phyloP scores from a whole-genome alignment of 2,888 invertebrate species.

The Caenorhabditis panamensis region DNA sequence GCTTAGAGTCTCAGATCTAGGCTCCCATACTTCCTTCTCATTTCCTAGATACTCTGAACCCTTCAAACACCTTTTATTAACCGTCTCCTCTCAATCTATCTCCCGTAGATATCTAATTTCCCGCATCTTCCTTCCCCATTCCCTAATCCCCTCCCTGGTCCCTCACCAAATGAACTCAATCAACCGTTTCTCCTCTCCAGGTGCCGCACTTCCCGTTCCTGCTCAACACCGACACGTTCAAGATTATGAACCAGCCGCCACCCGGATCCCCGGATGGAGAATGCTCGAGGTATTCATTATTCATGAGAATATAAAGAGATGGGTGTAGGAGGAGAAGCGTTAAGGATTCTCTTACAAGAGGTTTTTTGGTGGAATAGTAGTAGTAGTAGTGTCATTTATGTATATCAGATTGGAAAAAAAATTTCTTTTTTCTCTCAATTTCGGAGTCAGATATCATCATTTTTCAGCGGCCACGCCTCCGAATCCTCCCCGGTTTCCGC shows the following conservation, averaged over 20 bases:
- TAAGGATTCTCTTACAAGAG: too few relatives aligned
- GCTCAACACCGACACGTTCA: conserved; percentile 40
- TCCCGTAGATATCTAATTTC: conserved; percentile 18
- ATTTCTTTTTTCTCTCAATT: not conserved
- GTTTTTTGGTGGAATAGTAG: too few relatives aligned
- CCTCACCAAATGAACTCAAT: conserved; percentile 58
- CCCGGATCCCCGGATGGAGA: conserved; percentile 52
- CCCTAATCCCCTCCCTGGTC: not conserved
- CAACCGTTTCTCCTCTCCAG: conserved; percentile 77
- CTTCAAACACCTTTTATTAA: not conserved
- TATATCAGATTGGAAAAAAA: too few relatives aligned
- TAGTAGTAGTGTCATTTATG: too few relatives aligned
- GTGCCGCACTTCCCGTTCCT: conserved; percentile 62
- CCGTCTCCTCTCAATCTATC: not conserved
- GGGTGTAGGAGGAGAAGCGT: too few relatives aligned
- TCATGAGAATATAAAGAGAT: not conserved
- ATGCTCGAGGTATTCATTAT: conserved; percentile 44
- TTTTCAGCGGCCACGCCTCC: conserved; percentile 63
- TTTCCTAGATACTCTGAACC: too few relatives aligned
- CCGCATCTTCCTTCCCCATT: conserved; percentile 9
- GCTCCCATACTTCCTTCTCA: conserved; percentile 9
- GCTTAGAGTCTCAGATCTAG: not conserved
- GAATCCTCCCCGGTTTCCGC: conserved; percentile 60
- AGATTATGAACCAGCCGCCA: conserved; percentile 37
- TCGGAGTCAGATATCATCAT: not conserved